Base-by-base conservation (phyloP, 2,888 invertebrate species). In the Allophyes oxyacanthae region DNA sequence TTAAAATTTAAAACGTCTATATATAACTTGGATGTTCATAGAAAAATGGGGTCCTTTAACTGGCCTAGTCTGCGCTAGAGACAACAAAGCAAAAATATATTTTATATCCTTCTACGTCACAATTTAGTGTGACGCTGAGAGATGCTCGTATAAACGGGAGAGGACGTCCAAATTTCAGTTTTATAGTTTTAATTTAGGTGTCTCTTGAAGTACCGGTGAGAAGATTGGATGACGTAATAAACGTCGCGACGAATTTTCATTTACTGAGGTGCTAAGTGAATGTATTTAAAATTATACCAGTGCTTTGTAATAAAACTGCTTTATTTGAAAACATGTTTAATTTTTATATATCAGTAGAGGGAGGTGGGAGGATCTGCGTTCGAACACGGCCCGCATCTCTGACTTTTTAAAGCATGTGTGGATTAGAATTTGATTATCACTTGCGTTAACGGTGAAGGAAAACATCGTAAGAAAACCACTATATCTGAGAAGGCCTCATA, bases 171-270 rank as follows among this genome's bases (percentile, higher is more conserved):
- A 65, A 70, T 53, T 70, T 51, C 58, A 64, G 64, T 68, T 72
- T 72, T 65, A 72, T 68, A 60, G 68, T 68, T 72, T 72, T 72
- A 62, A 72, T 72, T 72, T 65, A 64, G 72, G 50, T 45, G 54
- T 15, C 53, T 60, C 54, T 28, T 54, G 43, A 48, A 62, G 54
- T 51, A 55, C 56, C 64, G 62, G 72, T 72, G 52, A 64, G 62
- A 53, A 72, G 53, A 72, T 72, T 72, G 72, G 55, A 63, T 56
- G 62, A 51, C 37, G 62, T 63, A 50, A 68, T 72, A 68, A 72
- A 54, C 44, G 52, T 56, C 57, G 42, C 32, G 52, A 56, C 30
- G 43, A 56, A 60, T 68, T 68, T 72, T 58, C 72, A 72, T n/a
- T n/a, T n/a, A n/a, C n/a, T n/a, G 65, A 44, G 37, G 44, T 53